A percentile compares a stretch with the other conserved stretches of the same genome.
These are phyloP conservation scores for Andrena fulva DNA, from an alignment of 2,888 invertebrate species.

Conservation along the genomic window DNA sequence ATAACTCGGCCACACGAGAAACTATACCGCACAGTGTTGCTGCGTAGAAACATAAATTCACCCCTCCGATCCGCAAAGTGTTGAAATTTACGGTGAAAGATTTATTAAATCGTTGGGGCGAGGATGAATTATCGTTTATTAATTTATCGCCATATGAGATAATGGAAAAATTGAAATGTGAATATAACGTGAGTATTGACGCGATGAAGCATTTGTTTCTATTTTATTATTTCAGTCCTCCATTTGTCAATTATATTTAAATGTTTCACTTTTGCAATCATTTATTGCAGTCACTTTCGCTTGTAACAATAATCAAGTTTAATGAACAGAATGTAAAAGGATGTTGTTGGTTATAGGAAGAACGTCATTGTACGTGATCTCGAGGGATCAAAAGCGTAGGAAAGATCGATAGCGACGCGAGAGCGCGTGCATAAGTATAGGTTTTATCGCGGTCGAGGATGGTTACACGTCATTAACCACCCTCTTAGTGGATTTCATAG, in stretches of 20 bases:
- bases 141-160: constrained; percentile 32
- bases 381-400: constrained; percentile 18
- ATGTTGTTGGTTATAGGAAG: not conserved
- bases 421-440: constrained; percentile 39
- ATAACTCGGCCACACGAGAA: constrained; percentile 33
- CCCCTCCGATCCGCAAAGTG: constrained; percentile 41
- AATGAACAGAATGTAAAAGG: not conserved
- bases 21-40: constrained; percentile 44
- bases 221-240: not conserved
- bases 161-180: constrained; percentile 2
- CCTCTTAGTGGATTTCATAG: constrained; percentile 55
- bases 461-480: constrained; percentile 73
- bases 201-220: not conserved
- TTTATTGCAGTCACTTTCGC: no score
- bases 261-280: no score
- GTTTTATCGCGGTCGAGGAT: constrained; percentile 54
- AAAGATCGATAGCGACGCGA: constrained; percentile 57
- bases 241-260: not conserved
- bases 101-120: constrained; percentile 49
- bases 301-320: not conserved
- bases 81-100: constrained; percentile 52
- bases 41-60: constrained; percentile 55
- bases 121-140: constrained; percentile 45
- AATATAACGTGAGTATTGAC: not conserved
- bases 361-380: not conserved